These are phyloP conservation scores for Anseranas semipalmata DNA, from an alignment of 2,113 vertebrate species.

Conservation along the genomic window DNA sequence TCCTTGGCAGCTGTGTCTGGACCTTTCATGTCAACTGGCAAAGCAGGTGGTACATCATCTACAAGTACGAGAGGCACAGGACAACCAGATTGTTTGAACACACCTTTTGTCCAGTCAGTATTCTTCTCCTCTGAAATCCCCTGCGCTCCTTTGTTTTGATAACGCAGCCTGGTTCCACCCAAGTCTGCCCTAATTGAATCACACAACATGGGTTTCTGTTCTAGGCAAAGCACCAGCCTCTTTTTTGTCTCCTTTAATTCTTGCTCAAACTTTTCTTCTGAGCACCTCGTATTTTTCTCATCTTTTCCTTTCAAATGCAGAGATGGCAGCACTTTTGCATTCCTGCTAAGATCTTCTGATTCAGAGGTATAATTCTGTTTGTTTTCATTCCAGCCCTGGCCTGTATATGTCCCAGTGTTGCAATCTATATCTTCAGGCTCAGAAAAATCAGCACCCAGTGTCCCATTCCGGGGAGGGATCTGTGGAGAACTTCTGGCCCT, in stretches of 20 bases:
- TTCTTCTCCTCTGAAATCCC: not conserved
- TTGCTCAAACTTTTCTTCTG: not conserved
- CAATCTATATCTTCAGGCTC: not conserved
- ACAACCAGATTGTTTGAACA: not conserved
- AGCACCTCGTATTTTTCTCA: not conserved
- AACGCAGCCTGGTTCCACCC: not conserved
- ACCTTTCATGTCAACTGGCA: not conserved
- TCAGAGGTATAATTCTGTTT: not conserved
- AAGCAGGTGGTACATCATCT: not conserved
- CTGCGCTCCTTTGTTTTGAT: fast-evolving
- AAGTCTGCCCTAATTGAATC: not conserved
- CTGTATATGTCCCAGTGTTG: not conserved
- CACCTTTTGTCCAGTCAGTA: not conserved
- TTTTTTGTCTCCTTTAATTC: conserved; percentile 30
- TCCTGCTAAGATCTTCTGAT: not conserved
- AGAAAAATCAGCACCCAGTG: not conserved
- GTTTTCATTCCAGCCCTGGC: not conserved
- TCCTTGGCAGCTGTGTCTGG: conserved; percentile 3
- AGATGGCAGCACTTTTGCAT: not conserved
- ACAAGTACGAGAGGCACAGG: not conserved
- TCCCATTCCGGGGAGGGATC: not conserved
- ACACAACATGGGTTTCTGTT: conserved; percentile 14
- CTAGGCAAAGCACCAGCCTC: conserved; percentile 33
- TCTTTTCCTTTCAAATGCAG: not conserved
- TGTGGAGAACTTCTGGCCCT: not conserved